Percentiles rank a stretch among this genome's conserved stretches.
Conservation (phyloP, 2,797 vertebrate species). For the Hyperoplus lanceolatus region DNA sequence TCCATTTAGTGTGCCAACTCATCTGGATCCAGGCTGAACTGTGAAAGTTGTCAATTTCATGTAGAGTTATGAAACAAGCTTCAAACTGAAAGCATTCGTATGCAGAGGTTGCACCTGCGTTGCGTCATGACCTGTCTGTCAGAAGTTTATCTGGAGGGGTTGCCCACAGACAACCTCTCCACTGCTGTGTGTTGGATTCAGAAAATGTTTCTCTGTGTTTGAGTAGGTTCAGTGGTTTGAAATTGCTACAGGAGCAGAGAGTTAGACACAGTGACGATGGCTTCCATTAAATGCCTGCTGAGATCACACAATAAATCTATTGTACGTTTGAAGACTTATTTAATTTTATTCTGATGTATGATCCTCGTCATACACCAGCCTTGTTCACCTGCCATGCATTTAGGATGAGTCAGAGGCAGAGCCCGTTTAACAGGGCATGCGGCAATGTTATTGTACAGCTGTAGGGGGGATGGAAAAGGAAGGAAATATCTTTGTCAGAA, state of each 20-base stretch:
- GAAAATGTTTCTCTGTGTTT: slow-evolving; percentile 69
- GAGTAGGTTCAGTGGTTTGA: slow-evolving; percentile 54
- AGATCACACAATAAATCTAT: slow-evolving; percentile 55
- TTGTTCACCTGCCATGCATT: slow-evolving; percentile 5
- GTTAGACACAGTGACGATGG: slow-evolving; percentile 20
- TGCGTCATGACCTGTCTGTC: slow-evolving; percentile 72
- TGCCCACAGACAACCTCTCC: slow-evolving; percentile 49
- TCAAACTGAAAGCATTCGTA: slow-evolving; percentile 61
- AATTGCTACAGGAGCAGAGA: slow-evolving; percentile 55
- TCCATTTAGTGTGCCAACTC: slow-evolving; percentile 1
- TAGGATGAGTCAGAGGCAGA: not conserved
- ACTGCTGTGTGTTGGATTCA: slow-evolving; percentile 54
- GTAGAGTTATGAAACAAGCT: slow-evolving; percentile 23
- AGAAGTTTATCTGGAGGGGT: slow-evolving; percentile 66
- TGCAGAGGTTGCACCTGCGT: slow-evolving; percentile 62
- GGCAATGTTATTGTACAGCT: slow-evolving; percentile 30
- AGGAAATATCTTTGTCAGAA: slow-evolving; percentile 5
- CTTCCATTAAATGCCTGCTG: slow-evolving; percentile 62
- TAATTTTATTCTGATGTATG: slow-evolving; percentile 29
- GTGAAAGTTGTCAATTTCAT: slow-evolving; percentile 48
- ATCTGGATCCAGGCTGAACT: slow-evolving; percentile 37
- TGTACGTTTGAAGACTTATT: slow-evolving; percentile 17
- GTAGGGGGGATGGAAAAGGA: slow-evolving; percentile 3
- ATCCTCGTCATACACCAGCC: not conserved
- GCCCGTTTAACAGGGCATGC: not conserved